phyloP scores from a whole-genome alignment of 2,888 invertebrate species.

The Hyposoter didymator region DNA sequence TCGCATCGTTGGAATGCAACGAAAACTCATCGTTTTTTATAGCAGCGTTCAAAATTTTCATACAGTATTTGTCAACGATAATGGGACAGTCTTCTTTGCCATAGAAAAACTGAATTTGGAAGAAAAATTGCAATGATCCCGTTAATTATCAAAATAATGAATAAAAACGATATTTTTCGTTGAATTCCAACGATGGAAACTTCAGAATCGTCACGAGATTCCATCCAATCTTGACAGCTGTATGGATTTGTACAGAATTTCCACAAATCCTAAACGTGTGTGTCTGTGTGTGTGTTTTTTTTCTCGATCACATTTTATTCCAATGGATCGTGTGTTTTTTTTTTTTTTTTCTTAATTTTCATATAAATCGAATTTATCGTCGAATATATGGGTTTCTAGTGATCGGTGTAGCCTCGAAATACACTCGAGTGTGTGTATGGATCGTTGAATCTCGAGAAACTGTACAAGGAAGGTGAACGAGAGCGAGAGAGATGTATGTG shows the following conservation, averaged over 20 bases:
- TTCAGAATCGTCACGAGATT: neutral
- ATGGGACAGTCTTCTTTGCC: too few species aligned
- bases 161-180: too few species aligned
- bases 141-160: too few species aligned
- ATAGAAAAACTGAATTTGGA: too few species aligned
- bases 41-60: too few species aligned
- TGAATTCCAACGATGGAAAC: too few species aligned
- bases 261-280: neutral
- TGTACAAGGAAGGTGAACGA: neutral
- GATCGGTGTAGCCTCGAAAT: neutral
- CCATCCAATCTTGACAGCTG: neutral
- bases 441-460: conserved; percentile 2
- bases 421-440: neutral
- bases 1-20: too few species aligned
- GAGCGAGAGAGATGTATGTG: neutral
- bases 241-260: neutral
- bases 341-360: neutral
- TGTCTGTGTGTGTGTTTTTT: neutral
- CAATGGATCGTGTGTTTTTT: neutral
- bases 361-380: conserved; percentile 13
- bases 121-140: too few species aligned
- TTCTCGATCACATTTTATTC: neutral
- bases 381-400: neutral
- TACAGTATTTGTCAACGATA: too few species aligned
- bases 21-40: too few species aligned